Conservation (phyloP, 1,140 invertebrate genomes). For the Delia radicum region DNA sequence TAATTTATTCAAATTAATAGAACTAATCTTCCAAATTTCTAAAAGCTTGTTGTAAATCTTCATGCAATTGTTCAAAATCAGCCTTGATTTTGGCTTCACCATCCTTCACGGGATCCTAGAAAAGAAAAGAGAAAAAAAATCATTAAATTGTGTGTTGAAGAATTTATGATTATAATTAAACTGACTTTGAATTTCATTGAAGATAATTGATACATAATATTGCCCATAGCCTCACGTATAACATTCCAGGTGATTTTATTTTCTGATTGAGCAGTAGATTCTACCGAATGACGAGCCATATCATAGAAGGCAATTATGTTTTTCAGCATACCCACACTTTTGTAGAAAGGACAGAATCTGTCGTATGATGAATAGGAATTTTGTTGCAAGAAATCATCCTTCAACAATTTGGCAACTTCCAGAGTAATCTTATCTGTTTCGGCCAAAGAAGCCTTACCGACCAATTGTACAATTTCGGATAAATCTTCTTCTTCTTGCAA, state of each 20-base stretch:
- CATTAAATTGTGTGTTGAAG: not conserved
- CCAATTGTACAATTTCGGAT: conserved; percentile 99
- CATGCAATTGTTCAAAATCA: conserved; percentile 93
- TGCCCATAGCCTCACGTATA: conserved; percentile 95
- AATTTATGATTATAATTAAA: not conserved
- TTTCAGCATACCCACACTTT: conserved; percentile 97
- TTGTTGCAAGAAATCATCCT: conserved; percentile 99
- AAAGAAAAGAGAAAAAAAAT: not conserved
- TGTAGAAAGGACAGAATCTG: conserved; percentile 99
- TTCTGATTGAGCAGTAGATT: conserved; percentile 96
- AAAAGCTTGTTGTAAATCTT: conserved; percentile 95
- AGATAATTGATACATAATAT: conserved; percentile 94
- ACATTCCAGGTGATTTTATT: conserved; percentile 99
- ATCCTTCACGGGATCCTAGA: conserved; percentile 94
- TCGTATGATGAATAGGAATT: conserved; percentile 97
- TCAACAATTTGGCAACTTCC: conserved; percentile 96
- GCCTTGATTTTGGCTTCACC: conserved; percentile 96
- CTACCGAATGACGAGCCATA: conserved; percentile 94
- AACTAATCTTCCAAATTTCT: conserved; percentile 94
- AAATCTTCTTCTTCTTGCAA: conserved; percentile 99
- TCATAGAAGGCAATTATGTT: conserved; percentile 99
- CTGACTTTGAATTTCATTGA: conserved; percentile 99
- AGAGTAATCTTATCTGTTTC: conserved; percentile 99
- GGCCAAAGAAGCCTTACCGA: conserved; percentile 97
- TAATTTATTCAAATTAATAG: conserved; percentile 23